Evolutionary conservation across 2,113 vertebrate genomes (phyloP).

Genomic region (Pristiophorus japonicus): DNA sequence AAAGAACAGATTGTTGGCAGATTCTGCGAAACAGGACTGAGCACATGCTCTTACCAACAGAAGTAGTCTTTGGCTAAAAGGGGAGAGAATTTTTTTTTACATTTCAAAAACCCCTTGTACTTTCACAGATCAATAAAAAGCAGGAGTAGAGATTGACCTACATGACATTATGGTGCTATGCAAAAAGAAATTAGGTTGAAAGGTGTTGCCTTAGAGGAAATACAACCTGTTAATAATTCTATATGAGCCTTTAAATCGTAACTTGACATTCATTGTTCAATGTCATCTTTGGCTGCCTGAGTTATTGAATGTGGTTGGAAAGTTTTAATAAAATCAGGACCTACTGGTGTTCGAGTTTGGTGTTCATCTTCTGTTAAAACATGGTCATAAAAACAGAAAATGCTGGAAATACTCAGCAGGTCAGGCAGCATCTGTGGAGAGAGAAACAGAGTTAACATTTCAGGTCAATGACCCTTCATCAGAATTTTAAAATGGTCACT

Average conservation of each 20-base stretch:
- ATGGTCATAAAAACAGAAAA: neutral
- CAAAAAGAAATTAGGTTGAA: neutral
- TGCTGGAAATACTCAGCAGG: neutral
- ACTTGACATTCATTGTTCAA: neutral
- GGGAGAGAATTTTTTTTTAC: neutral
- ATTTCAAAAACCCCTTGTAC: neutral
- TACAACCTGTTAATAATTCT: neutral
- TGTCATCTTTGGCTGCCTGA: neutral
- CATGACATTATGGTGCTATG: neutral
- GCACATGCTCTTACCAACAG: neutral
- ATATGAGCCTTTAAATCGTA: neutral
- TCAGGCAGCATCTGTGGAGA: neutral
- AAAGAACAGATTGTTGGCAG: too few relatives aligned
- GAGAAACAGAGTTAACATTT: neutral
- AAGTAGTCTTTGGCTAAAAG: neutral
- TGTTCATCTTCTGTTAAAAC: neutral
- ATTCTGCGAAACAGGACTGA: too few relatives aligned
- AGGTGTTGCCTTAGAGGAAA: neutral
- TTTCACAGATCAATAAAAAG: neutral
- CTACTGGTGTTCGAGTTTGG: neutral
- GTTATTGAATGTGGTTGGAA: neutral
- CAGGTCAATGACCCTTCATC: neutral
- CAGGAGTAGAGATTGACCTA: neutral
- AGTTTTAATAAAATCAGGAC: neutral
- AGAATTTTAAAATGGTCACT: too few relatives aligned